Base-by-base conservation (phyloP, 1,140 invertebrate species). In the Panagrolaimus sp. region DNA sequence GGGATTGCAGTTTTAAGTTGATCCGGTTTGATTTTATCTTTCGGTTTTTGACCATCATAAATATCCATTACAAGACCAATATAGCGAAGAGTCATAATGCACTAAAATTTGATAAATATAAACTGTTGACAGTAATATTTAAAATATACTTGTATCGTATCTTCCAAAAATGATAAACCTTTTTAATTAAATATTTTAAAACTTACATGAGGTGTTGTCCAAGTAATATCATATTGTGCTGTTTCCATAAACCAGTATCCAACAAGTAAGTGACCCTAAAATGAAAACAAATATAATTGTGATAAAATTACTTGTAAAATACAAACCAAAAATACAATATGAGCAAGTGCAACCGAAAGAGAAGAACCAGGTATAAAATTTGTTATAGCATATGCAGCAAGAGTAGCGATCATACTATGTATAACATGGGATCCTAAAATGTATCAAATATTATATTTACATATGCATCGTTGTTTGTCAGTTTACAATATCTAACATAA, bases 41-140 rank as follows among this genome's bases (percentile, higher is more conserved):
- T 62, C 17, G 71, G 74, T 63, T 82, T 79, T 52, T 74, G 74
- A 24, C 85, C 85, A 80, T 86, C 86, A 72, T 85, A 85, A 8
- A 85, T 71, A 73, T 86, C 85, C 77, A 85, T 84, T 0, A 83
- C 83, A 12, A 86, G 76, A 15, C 83, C 84, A 43, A 84, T 87
- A 8, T 84, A 79, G 65, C 84, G 71, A 5, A 86, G 76, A 14
- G 82, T 84, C 44, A 86, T 73, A n/a, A 86, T 85, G 78, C 86
- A 86, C 58, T 85, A 85, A 38, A 38, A n/a, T n/a, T n/a, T n/a
- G n/a, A n/a, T n/a, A n/a, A n/a, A n/a, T n/a, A n/a, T n/a, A n/a
- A n/a, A n/a, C n/a, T n/a, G n/a, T n/a, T n/a, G n/a, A 38, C 32
- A 38, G 32, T 38, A 38, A 38, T 38, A 38, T n/a, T n/a, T n/a